Conservation (phyloP, 1,140 invertebrate species). For the Mya arenaria region DNA sequence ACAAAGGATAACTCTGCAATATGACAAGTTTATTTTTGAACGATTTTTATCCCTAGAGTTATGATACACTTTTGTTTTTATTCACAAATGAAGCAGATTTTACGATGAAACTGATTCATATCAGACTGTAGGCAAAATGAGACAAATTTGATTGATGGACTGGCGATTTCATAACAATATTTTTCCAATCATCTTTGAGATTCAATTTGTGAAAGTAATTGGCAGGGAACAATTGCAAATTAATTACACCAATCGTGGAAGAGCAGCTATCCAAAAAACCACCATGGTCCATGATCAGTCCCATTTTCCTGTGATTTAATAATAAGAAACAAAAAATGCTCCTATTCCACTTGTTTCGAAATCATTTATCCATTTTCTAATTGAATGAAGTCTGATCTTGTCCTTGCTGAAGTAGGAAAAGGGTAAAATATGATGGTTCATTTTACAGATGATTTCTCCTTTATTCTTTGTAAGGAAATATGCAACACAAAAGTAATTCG, state of each 20-base stretch:
- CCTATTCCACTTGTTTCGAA: background rate
- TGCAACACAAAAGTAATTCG: too few relatives aligned
- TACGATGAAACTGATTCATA: slow-evolving; percentile 20
- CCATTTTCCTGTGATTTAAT: background rate
- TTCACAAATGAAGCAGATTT: slow-evolving; percentile 8
- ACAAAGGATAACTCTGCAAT: slow-evolving; percentile 15
- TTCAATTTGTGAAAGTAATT: slow-evolving; percentile 50
- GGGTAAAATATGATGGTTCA: too few relatives aligned
- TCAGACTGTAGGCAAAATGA: slow-evolving; percentile 40
- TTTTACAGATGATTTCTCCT: too few relatives aligned
- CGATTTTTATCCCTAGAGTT: too few relatives aligned
- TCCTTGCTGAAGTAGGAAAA: too few relatives aligned
- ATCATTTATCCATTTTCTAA: slow-evolving; percentile 2
- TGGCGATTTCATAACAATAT: slow-evolving; percentile 56
- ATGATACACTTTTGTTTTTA: too few relatives aligned
- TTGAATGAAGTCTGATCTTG: background rate
- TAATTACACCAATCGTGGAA: slow-evolving; percentile 40
- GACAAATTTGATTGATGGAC: slow-evolving; percentile 40
- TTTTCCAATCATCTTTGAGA: slow-evolving; percentile 54
- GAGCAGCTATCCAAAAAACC: background rate
- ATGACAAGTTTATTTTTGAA: slow-evolving; percentile 57
- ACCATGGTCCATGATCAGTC: background rate
- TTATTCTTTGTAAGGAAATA: too few relatives aligned
- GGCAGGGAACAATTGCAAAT: slow-evolving; percentile 43
- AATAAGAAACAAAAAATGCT: background rate